Percentiles rank a stretch among this genome's conserved stretches.
phyloP scores from a whole-genome alignment of 1,140 invertebrate genomes.

The Panulirus ornatus region DNA sequence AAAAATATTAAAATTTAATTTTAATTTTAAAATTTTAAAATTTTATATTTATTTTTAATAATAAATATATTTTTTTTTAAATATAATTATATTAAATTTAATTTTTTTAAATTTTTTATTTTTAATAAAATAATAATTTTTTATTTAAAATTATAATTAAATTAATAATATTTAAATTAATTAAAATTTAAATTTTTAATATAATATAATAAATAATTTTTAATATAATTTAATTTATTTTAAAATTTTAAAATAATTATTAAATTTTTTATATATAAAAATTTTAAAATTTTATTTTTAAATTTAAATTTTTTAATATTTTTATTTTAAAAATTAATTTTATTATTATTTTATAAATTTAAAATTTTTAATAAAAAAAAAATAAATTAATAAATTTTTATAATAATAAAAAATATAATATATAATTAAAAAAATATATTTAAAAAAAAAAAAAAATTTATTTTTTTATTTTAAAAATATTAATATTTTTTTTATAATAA shows the following conservation, averaged over 20 bases:
- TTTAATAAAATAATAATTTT: neutral
- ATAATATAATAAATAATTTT: neutral
- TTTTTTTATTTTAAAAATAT: too few species aligned
- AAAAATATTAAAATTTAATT: neutral
- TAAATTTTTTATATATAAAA: too few species aligned
- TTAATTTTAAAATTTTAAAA: neutral
- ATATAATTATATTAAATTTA: constrained; percentile 11
- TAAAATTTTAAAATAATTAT: neutral
- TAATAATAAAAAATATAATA: too few species aligned
- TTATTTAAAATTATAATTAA: neutral
- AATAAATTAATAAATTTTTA: too few species aligned
- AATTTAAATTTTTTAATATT: too few species aligned
- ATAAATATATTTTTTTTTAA: constrained; percentile 11
- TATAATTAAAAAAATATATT: too few species aligned
- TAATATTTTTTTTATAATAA: too few species aligned
- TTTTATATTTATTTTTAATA: neutral
- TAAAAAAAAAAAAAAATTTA: too few species aligned
- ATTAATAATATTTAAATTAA: neutral
- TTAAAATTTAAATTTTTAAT: constrained; percentile 6
- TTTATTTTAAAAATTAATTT: too few species aligned
- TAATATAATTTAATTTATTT: neutral
- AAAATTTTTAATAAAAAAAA: too few species aligned
- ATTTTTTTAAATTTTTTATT: neutral
- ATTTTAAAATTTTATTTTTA: too few species aligned
- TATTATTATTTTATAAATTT: too few species aligned